Evolutionary conservation across 2,797 vertebrate species (phyloP), one percentile per base, ranked within the genome.

Genomic region (Epinephelus awoara): DNA sequence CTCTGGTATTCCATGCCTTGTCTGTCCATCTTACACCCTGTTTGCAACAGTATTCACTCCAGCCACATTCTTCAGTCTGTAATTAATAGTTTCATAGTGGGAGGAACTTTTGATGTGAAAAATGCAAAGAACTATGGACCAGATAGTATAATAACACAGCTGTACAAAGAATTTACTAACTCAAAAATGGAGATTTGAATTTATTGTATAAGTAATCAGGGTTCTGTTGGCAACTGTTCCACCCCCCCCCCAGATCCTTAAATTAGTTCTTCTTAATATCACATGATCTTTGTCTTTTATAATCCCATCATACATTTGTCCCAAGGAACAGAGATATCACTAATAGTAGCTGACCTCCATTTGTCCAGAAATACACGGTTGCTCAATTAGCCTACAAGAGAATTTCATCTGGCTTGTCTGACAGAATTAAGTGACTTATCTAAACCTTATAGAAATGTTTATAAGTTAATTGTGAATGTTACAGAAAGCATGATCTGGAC

Each of bases 301-400:
- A 69, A 72, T 84, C 72, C 62, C 77, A 82, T 83, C 46, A 73
- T 49, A 7, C 59, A 62, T 29, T 56, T 77, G 66, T 87, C 64
- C 73, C 68, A 68, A 74, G 74, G 67, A 84, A 69, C 68, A 72
- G 52, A 81, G 25, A 51, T 21, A 49, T 23, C 44, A 4, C 69
- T 83, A 81, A 83, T 74, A 87, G 82, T 85, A 90, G 64, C 77
- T 75, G 86, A 56, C 79, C 73, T 81, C 74, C 54, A 79, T 85
- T 81, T 78, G 27, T 68, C 55, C 63, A 67, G 49, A 81, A 25
- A 73, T 38, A 76, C 21, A 12, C 18, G 4, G n/a, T 23, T 19
- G 15, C 73, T 70, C 46, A 77, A 38, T 72, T 85, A 84, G 27
- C 61, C 21, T 72, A 19, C 44, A 68, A 44, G 58, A 47, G 6